A percentile compares a stretch with the other conserved stretches of the same genome.
Evolutionary conservation across 1,140 invertebrate genomes (phyloP).

Genomic region (Drosophila bocqueti): DNA sequence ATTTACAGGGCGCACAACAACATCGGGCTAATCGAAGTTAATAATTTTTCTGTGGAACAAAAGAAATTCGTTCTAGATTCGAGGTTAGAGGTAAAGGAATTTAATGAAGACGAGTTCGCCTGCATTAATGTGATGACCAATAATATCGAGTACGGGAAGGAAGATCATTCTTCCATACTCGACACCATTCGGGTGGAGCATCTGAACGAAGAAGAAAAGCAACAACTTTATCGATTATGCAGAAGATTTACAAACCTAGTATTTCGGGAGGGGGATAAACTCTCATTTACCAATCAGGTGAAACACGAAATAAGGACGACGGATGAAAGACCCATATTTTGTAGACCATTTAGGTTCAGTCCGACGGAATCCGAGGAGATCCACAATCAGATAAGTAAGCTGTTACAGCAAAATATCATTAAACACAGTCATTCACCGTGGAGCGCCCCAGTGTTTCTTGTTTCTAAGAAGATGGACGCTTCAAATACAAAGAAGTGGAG

Average conservation of each 20-base stretch:
- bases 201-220: neutral
- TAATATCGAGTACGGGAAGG: too few relatives aligned
- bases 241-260: neutral
- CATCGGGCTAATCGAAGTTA: too few relatives aligned
- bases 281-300: neutral
- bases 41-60: too few relatives aligned
- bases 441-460: conserved; percentile 10
- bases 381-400: neutral
- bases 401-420: neutral
- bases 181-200: neutral
- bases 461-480: conserved; percentile 35
- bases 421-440: neutral
- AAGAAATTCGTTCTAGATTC: too few relatives aligned
- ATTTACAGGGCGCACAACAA: too few relatives aligned
- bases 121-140: too few relatives aligned
- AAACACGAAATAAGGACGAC: neutral
- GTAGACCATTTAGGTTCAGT: neutral
- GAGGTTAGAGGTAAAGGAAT: too few relatives aligned
- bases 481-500: conserved; percentile 48
- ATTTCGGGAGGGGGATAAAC: neutral
- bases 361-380: neutral
- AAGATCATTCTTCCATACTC: too few relatives aligned
- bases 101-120: too few relatives aligned
- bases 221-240: neutral
- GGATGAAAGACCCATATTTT: neutral